Evolutionary conservation across 1,140 invertebrate species (phyloP), one percentile per base, ranked within the genome.

Genomic region (Archegozetes longisetosus): DNA sequence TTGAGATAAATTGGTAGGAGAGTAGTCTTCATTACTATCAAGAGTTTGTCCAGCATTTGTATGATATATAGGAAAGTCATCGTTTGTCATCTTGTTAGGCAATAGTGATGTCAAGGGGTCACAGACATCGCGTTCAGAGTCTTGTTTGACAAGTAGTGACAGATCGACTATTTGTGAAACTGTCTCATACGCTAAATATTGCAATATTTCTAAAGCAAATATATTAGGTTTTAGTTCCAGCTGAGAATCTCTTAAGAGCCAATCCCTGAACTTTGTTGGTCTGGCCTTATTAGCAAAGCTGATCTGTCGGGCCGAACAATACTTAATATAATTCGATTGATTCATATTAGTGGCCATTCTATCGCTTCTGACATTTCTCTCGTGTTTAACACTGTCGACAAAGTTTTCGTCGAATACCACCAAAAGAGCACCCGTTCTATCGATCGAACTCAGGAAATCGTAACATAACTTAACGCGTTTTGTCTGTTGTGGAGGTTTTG

Each of bases 151-250:
- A 54, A 82, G 63, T n/a, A 82, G 70, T 20, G 78, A 74, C 27
- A 82, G 69, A 69, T 83, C 82, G 57, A 82, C 73, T 59, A 74
- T 66, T 70, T 73, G 62, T 17, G 65, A 62, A 53, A 53, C 77
- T 6, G 79, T 81, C 72, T 83, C 82, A 67, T 82, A 81, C 0
- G 80, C 79, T 22, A 83, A 70, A 68, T 82, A 82, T 55, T 77
- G 74, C 48, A 82, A 67, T 50, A 82, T 73, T 54, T 76, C 76
- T 40, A 78, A 68, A 2, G 76, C 76, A 61, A 74, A 68, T 53
- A 72, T 73, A 12, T 74, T 72, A 27, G 78, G 69, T 50, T 71
- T 77, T 23, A 78, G 66, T 1, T 54, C 23, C 14, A 22, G 12
- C 14, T 26, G 17, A 24, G 40, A 28, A 40, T 70, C 65, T 54